Evolutionary conservation across 2,797 vertebrate species (phyloP).

Genomic region (Fringilla coelebs): DNA sequence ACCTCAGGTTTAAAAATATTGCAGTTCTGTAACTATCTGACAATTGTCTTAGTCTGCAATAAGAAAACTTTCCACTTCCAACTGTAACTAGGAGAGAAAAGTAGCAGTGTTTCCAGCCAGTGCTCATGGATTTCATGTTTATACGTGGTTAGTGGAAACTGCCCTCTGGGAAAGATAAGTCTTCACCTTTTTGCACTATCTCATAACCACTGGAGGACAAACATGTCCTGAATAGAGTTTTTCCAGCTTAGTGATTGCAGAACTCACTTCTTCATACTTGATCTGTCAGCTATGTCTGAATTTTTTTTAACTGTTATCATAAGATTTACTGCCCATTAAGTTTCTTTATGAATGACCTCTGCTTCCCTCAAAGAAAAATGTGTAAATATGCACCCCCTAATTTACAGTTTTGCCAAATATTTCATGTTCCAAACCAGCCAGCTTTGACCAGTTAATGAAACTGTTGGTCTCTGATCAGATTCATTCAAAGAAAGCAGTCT

Average conservation of each 20-base stretch:
- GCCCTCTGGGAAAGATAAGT: not conserved
- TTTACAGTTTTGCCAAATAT: not conserved
- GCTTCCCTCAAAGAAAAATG: not conserved
- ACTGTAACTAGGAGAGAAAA: not conserved
- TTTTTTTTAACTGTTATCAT: not conserved
- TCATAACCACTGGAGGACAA: not conserved
- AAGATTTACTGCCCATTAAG: not conserved
- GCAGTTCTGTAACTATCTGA: not conserved
- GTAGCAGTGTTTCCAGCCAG: not conserved
- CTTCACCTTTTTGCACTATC: not conserved
- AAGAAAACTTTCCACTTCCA: not conserved
- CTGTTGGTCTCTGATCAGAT: not conserved
- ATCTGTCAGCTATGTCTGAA: not conserved
- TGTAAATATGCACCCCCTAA: not conserved
- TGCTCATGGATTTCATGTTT: not conserved
- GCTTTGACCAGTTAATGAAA: slow-evolving; percentile 10
- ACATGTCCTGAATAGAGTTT: not conserved
- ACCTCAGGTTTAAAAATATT: not conserved
- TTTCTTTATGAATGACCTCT: not conserved
- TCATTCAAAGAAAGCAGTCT: not conserved
- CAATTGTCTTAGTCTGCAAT: not conserved
- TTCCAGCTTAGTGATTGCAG: not conserved
- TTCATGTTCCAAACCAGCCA: not conserved
- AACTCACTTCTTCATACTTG: not conserved
- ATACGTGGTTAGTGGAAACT: not conserved